Evolutionary conservation across 2,888 invertebrate species (phyloP), one percentile per base, ranked within the genome.

Genomic region (Papilio elwesi): DNA sequence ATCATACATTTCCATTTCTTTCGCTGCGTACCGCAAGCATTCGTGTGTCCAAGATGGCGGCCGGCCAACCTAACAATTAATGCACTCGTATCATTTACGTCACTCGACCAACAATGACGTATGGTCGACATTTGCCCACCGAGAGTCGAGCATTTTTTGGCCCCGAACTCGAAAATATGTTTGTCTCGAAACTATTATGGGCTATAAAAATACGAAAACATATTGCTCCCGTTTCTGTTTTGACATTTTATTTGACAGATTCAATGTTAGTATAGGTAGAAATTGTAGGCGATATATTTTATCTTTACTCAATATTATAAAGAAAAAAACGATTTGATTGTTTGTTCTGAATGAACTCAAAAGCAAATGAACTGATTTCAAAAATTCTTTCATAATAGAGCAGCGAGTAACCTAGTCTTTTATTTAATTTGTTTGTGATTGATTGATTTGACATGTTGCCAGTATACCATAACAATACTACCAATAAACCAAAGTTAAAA

Each of bases 61-160:
- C n/a, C n/a, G 5, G 75, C 76, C 74, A 76, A 68, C 16, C n/a
- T 15, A 47, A 51, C 47, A 66, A 63, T 52, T 52, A 43, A 53
- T 74, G 70, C 69, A 71, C 52, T 74, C 69, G 59, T 13, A 38
- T 11, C 26, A 53, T n/a, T 74, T 57, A 75, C 76, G 76, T 76
- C 74, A 71, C 26, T 43, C 66, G 55, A 26, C 16, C 55, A 65
- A 70, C 65, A 52, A 70, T 74, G 74, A 74, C 74, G 76, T 73
- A 47, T 53, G 65, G 36, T 8, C 48, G 68, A 47, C 64, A 64
- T 64, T 64, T 70, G 64, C 64, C 66, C 12, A 59, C 49, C 13
- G 59, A 38, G 51, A 38, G 12, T 15, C 71, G 67, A 10, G 49
- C 38, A 67, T 62, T 71, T 71, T 67, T 72, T 72, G 67, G 71